phyloP scores from a whole-genome alignment of 2,113 vertebrate genomes.

The Mesembrinibis cayennensis region DNA sequence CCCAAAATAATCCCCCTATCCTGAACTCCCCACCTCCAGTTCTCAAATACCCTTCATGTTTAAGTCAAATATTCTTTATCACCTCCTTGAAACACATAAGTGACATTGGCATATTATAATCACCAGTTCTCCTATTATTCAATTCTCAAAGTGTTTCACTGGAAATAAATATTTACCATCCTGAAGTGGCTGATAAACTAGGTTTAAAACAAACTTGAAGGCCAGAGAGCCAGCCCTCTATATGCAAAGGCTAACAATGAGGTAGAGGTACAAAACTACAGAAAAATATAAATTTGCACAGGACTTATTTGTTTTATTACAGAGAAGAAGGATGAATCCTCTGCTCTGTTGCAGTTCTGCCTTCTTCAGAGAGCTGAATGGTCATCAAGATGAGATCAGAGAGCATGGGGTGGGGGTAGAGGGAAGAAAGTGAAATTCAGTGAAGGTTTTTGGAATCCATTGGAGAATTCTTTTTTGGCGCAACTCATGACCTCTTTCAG shows the following conservation, averaged over 20 bases:
- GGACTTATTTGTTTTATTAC: background rate
- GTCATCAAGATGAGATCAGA: background rate
- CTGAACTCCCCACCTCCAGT: background rate
- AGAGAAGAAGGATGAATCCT: background rate
- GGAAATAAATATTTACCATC: constrained; percentile 3
- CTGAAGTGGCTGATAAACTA: constrained; percentile 27
- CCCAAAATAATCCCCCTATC: background rate
- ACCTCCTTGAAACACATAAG: background rate
- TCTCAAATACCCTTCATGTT: background rate
- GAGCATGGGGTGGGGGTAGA: background rate
- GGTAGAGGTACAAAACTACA: background rate
- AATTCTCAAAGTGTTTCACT: background rate
- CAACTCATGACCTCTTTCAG: background rate
- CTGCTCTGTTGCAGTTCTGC: background rate
- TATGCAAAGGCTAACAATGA: background rate
- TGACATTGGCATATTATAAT: background rate
- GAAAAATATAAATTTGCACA: background rate
- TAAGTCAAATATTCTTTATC: constrained; percentile 19
- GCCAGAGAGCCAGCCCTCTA: background rate
- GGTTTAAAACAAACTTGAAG: constrained; percentile 8
- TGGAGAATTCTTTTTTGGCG: no score
- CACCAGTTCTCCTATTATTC: background rate
- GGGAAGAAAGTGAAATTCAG: background rate
- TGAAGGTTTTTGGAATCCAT: no score
- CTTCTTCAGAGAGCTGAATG: background rate